phyloP scores from a whole-genome alignment of 2,888 invertebrate species.

The Eustalomyia histrio region DNA sequence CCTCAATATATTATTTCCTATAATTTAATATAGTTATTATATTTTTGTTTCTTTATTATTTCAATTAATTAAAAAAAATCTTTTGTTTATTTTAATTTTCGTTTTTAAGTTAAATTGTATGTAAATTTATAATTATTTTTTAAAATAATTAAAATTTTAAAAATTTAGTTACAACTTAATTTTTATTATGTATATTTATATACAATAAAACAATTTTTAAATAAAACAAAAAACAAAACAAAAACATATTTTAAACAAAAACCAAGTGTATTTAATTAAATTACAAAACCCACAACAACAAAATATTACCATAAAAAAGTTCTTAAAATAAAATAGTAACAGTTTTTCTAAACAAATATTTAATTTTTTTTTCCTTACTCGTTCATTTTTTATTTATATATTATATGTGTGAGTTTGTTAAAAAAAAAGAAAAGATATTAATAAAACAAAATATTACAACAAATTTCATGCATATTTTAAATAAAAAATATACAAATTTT shows the following conservation, averaged over 20 bases:
- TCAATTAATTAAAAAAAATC: slow-evolving; percentile 11
- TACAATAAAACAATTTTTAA: slow-evolving; percentile 51
- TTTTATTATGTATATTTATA: slow-evolving; percentile 39
- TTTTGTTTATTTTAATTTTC: slow-evolving; percentile 42
- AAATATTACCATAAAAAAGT: slow-evolving; percentile 5
- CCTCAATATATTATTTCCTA: slow-evolving; percentile 22
- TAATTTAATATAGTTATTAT: slow-evolving; percentile 11
- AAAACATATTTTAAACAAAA: slow-evolving; percentile 28
- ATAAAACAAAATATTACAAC: slow-evolving; percentile 41
- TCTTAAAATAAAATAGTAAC: not conserved
- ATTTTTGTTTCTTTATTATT: not conserved
- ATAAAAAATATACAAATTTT: slow-evolving; percentile 56
- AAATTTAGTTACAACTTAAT: slow-evolving; percentile 34
- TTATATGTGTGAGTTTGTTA: slow-evolving; percentile 47
- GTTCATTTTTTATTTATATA: slow-evolving; percentile 32
- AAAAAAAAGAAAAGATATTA: slow-evolving; percentile 34
- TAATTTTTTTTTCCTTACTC: not conserved
- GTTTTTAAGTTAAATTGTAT: slow-evolving; percentile 42
- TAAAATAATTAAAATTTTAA: slow-evolving; percentile 34
- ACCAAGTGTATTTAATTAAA: slow-evolving; percentile 50
- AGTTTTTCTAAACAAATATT: slow-evolving; percentile 22
- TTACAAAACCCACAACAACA: slow-evolving; percentile 13
- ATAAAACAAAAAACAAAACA: slow-evolving; percentile 47
- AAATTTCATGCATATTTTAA: slow-evolving; percentile 64
- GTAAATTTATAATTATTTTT: slow-evolving; percentile 53